A percentile compares a stretch with the other conserved stretches of the same genome.
Evolutionary conservation across 2,113 vertebrate genomes (phyloP).

Genomic region (Australoheros scitulus): DNA sequence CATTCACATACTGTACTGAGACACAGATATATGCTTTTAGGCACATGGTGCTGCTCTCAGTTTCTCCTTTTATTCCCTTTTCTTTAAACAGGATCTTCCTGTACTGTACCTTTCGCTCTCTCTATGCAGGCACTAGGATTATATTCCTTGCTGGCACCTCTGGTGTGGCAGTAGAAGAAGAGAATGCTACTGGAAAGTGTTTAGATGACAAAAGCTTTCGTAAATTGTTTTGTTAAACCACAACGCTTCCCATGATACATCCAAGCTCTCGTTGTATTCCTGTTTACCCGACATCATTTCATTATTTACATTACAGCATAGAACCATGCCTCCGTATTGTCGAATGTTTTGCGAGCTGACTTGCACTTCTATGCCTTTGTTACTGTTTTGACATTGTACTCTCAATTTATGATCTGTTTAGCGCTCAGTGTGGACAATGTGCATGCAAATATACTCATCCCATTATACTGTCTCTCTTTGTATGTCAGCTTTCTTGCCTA

Average conservation of each 20-base stretch:
- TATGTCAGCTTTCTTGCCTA: constrained; percentile 65
- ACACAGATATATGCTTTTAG: constrained; percentile 26
- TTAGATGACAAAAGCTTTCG: constrained; percentile 53
- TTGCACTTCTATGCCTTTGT: constrained; percentile 43
- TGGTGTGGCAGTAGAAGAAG: constrained; percentile 25
- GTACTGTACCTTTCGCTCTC: not conserved
- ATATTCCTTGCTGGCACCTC: constrained; percentile 27
- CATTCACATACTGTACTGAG: constrained; percentile 21
- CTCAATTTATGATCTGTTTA: constrained; percentile 58
- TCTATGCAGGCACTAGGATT: constrained; percentile 35
- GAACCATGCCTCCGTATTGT: constrained; percentile 24
- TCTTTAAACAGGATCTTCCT: constrained; percentile 41
- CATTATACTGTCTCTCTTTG: constrained; percentile 75
- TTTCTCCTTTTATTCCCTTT: constrained; percentile 25
- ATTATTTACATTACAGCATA: constrained; percentile 63
- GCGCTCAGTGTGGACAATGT: constrained; percentile 62
- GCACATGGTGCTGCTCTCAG: not conserved
- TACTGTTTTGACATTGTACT: constrained; percentile 52
- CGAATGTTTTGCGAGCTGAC: constrained; percentile 34
- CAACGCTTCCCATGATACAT: constrained; percentile 44
- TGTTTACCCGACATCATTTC: constrained; percentile 52
- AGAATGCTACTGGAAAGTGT: constrained; percentile 30
- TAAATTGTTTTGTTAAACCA: constrained; percentile 48
- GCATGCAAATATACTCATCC: constrained; percentile 74
- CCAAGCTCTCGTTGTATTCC: constrained; percentile 24